These are phyloP conservation scores for Virgularia gustaviana DNA, from an alignment of 92 coral and sea anemone species.

Conservation along the genomic window DNA sequence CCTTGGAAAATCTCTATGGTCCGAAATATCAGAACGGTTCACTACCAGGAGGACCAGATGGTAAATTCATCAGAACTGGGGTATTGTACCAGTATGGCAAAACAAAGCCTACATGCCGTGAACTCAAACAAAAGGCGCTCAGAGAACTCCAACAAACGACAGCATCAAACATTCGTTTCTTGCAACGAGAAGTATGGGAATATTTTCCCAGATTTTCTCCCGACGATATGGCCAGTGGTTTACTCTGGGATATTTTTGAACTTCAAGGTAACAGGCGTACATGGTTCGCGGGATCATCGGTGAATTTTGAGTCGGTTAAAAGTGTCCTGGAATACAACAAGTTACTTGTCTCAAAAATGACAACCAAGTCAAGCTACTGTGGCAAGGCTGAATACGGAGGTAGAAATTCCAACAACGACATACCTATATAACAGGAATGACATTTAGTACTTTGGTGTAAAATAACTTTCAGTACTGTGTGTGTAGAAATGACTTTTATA, in stretches of 20 bases:
- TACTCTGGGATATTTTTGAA: slow-evolving; percentile 41
- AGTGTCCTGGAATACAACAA: slow-evolving; percentile 49
- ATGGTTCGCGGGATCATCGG: slow-evolving; percentile 55
- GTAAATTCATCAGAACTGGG: slow-evolving; percentile 8
- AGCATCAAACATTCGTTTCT: slow-evolving; percentile 9
- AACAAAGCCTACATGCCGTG: neutral
- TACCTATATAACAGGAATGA: too few relatives aligned
- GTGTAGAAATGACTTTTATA: too few relatives aligned
- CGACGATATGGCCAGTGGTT: slow-evolving; percentile 29
- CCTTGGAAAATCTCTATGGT: slow-evolving; percentile 6
- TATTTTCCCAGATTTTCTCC: slow-evolving; percentile 48
- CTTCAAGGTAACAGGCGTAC: slow-evolving; percentile 42
- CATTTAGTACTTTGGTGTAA: too few relatives aligned
- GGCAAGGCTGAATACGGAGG: too few relatives aligned
- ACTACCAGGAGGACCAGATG: slow-evolving; percentile 17
- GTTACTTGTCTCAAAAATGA: slow-evolving; percentile 40
- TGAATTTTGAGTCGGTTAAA: slow-evolving; percentile 46
- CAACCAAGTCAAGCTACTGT: too few relatives aligned
- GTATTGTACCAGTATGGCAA: slow-evolving; percentile 47
- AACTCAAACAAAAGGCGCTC: neutral
- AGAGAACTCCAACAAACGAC: neutral
- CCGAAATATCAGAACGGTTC: slow-evolving; percentile 22
- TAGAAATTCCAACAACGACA: too few relatives aligned
- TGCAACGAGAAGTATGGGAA: slow-evolving; percentile 32
- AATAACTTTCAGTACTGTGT: too few relatives aligned